These are phyloP conservation scores for Festucalex cinctus DNA, from an alignment of 2,113 vertebrate genomes.

Conservation along the genomic window DNA sequence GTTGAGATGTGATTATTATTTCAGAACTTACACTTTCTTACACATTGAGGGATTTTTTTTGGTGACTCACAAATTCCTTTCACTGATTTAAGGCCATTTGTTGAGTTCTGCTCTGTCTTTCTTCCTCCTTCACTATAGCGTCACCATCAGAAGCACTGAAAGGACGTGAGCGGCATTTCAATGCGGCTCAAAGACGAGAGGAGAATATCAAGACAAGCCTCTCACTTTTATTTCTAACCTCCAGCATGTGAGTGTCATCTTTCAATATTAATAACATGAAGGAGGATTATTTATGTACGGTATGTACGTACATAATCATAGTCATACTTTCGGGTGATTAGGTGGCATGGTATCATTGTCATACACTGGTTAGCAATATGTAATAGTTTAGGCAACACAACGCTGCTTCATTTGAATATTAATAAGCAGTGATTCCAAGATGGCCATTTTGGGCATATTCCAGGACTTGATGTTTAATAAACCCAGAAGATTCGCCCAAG, in stretches of 20 bases:
- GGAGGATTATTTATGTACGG: background rate
- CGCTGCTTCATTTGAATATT: too few relatives aligned
- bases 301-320: background rate
- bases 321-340: background rate
- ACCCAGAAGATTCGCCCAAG: too few relatives aligned
- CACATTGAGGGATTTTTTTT: background rate
- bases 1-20: background rate
- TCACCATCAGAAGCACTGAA: background rate
- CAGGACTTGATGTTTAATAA: too few relatives aligned
- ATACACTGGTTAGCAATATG: too few relatives aligned
- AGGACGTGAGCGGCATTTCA: background rate
- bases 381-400: too few relatives aligned
- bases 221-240: background rate
- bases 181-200: background rate
- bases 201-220: background rate
- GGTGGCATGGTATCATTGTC: background rate
- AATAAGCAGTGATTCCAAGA: too few relatives aligned
- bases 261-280: background rate
- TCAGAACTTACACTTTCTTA: background rate
- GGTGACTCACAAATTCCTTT: background rate
- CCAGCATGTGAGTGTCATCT: background rate
- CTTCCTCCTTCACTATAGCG: background rate
- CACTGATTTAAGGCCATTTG: background rate
- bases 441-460: too few relatives aligned
- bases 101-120: background rate